phyloP scores from a whole-genome alignment of 2,113 vertebrate species.

The Megalops atlanticus region DNA sequence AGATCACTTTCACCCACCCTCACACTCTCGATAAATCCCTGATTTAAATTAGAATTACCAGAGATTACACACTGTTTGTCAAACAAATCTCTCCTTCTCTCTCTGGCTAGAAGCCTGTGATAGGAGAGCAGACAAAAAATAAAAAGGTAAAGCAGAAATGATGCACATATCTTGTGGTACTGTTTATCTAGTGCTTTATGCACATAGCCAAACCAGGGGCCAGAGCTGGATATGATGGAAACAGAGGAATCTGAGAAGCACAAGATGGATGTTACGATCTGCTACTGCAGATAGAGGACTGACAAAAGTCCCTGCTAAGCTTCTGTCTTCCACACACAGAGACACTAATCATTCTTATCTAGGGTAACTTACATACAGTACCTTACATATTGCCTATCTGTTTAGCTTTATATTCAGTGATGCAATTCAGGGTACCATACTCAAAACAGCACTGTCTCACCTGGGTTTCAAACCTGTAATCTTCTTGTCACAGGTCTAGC shows the following conservation, averaged over 20 bases:
- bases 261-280: neutral
- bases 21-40: neutral
- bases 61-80: neutral
- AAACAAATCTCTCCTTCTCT: neutral
- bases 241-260: neutral
- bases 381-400: no score
- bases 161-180: neutral
- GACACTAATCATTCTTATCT: neutral
- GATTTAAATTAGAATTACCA: slow-evolving; percentile 17
- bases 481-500: neutral
- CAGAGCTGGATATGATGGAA: neutral
- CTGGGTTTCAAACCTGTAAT: no score
- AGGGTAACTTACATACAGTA: neutral
- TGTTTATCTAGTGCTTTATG: neutral
- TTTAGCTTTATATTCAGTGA: no score
- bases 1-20: neutral
- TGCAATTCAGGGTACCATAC: no score
- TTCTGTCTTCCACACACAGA: neutral
- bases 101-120: neutral
- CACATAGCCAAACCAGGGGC: neutral
- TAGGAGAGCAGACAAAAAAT: neutral
- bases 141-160: neutral
- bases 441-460: no score
- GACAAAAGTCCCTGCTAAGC: neutral
- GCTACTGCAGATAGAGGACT: neutral